A percentile compares a stretch with the other conserved stretches of the same genome.
Evolutionary conservation across 92 coral and sea anemone species (phyloP).

Genomic region (Siderastrea radians): DNA sequence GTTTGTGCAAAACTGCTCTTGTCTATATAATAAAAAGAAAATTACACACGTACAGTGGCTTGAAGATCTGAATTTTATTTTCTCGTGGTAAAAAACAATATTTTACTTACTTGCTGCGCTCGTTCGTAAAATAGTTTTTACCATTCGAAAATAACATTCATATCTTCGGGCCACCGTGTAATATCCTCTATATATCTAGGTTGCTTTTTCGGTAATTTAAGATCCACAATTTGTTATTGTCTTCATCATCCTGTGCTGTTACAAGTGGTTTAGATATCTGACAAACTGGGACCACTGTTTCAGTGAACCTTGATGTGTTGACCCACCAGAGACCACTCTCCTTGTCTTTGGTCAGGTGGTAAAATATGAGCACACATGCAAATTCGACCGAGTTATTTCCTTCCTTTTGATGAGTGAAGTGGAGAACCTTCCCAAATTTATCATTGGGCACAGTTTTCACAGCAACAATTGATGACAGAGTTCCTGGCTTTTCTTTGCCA

Average conservation of each 20-base stretch:
- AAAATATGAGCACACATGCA: slow-evolving; percentile 20
- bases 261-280: slow-evolving; percentile 48
- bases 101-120: no score
- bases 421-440: slow-evolving; percentile 31
- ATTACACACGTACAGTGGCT: no score
- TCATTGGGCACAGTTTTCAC: not conserved
- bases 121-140: no score
- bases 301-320: not conserved
- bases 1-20: no score
- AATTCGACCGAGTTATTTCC: not conserved
- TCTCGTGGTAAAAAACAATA: no score
- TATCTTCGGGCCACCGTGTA: no score
- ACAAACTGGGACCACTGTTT: not conserved
- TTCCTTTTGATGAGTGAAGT: not conserved
- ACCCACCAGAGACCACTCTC: slow-evolving; percentile 46
- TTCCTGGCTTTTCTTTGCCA: slow-evolving; percentile 43
- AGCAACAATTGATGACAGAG: slow-evolving; percentile 20
- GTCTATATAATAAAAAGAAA: no score
- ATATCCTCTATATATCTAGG: no score
- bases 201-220: slow-evolving; percentile 11
- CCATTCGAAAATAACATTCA: no score
- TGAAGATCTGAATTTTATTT: no score
- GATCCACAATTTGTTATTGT: slow-evolving; percentile 31
- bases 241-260: slow-evolving; percentile 43
- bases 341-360: not conserved